A percentile compares a stretch with the other conserved stretches of the same genome.
These are phyloP conservation scores for Cheilosia grossa DNA, from an alignment of 2,888 invertebrate genomes.

Conservation along the genomic window DNA sequence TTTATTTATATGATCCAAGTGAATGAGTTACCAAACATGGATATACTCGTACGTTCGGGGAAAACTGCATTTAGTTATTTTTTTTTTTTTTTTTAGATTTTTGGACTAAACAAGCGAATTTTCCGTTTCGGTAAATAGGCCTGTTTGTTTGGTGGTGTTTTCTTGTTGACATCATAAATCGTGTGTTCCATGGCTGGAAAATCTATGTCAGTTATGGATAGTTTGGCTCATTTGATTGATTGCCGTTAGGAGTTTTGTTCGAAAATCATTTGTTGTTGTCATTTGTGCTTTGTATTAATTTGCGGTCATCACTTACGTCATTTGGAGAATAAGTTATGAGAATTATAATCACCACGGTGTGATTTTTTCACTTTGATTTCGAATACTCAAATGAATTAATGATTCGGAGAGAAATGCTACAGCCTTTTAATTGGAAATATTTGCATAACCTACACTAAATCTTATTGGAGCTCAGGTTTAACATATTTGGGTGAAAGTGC, in stretches of 20 bases:
- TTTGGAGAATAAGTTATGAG: no score
- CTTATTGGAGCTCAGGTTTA: no score
- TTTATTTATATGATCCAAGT: constrained; percentile 48
- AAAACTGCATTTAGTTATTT: constrained; percentile 55
- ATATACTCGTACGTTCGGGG: constrained; percentile 21
- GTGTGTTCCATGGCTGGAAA: constrained; percentile 31
- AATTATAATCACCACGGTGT: no score
- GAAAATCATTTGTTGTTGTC: constrained; percentile 44
- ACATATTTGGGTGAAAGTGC: no score
- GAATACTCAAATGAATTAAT: no score
- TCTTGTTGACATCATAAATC: constrained; percentile 12
- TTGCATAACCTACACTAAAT: no score
- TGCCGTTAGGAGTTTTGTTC: constrained; percentile 37
- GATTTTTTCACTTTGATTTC: no score
- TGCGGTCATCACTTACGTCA: constrained; percentile 3
- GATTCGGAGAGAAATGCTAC: no score
- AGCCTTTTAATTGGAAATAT: no score
- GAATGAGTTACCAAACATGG: constrained; percentile 50
- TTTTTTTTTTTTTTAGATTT: constrained; percentile 25
- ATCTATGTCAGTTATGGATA: constrained; percentile 36
- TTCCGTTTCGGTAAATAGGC: constrained; percentile 60
- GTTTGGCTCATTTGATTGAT: constrained; percentile 54
- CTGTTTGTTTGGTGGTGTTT: constrained; percentile 29
- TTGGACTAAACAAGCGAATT: constrained; percentile 28
- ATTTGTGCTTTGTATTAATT: constrained; percentile 22